phyloP scores from a whole-genome alignment of 1,140 invertebrate species.

The Lasioglossum albipes region DNA sequence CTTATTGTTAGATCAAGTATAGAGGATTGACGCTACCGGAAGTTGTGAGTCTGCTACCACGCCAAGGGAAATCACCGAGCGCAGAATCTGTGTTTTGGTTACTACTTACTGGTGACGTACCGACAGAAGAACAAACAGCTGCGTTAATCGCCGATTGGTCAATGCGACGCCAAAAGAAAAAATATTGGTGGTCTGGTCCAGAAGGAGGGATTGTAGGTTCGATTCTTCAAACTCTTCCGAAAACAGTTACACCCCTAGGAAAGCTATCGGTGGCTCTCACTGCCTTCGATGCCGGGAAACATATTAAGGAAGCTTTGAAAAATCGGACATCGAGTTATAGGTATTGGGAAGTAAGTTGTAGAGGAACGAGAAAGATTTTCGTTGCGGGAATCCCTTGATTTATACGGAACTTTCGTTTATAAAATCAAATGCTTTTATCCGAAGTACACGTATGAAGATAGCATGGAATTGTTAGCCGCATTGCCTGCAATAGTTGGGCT shows the following conservation, averaged over 20 bases:
- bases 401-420: neutral
- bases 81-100: slow-evolving; percentile 72
- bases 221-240: slow-evolving; percentile 61
- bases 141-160: slow-evolving; percentile 68
- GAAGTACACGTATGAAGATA: slow-evolving; percentile 69
- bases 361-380: too few species aligned
- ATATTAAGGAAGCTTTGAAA: slow-evolving; percentile 41
- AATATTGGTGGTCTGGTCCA: slow-evolving; percentile 63
- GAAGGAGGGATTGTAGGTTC: slow-evolving; percentile 59
- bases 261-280: slow-evolving; percentile 65
- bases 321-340: slow-evolving; percentile 55
- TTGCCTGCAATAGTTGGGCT: slow-evolving; percentile 69
- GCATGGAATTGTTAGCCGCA: slow-evolving; percentile 70
- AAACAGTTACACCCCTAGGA: slow-evolving; percentile 57
- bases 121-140: slow-evolving; percentile 67
- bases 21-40: slow-evolving; percentile 70
- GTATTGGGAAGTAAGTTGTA: slow-evolving; percentile 67
- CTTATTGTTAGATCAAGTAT: slow-evolving; percentile 58
- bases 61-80: slow-evolving; percentile 64
- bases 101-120: slow-evolving; percentile 70
- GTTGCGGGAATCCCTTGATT: too few species aligned
- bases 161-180: slow-evolving; percentile 57
- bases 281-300: slow-evolving; percentile 59
- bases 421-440: slow-evolving; percentile 4
- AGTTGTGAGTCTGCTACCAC: slow-evolving; percentile 63